Evolutionary conservation across 2,113 vertebrate genomes (phyloP).

Genomic region (Burhinus oedicnemus): DNA sequence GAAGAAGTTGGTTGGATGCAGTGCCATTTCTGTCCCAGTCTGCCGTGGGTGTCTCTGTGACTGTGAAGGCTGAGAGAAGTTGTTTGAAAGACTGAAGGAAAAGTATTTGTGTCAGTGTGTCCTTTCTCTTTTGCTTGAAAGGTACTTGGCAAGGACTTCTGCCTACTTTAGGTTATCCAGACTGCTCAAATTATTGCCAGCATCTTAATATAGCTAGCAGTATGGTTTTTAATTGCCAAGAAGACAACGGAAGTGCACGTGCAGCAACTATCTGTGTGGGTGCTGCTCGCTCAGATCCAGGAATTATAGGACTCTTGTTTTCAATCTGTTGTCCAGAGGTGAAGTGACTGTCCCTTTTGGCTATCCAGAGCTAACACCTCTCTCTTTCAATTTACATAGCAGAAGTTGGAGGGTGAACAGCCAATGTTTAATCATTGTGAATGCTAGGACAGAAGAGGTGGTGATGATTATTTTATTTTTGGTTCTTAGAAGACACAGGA

Average conservation of each 20-base stretch:
- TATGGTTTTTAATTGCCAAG: neutral
- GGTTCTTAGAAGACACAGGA: neutral
- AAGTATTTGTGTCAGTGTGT: neutral
- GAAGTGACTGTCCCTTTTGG: neutral
- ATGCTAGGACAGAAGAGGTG: neutral
- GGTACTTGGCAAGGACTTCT: neutral
- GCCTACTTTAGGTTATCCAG: neutral
- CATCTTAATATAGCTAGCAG: neutral
- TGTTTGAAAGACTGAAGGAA: neutral
- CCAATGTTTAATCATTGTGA: neutral
- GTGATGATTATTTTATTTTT: neutral
- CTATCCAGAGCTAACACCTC: neutral
- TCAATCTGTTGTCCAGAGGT: fast-evolving
- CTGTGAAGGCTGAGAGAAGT: neutral
- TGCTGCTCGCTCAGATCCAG: neutral
- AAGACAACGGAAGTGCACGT: fast-evolving
- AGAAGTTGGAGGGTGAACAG: neutral
- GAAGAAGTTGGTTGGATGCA: neutral
- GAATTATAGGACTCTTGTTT: neutral
- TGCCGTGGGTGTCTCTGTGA: neutral
- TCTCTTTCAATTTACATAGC: neutral
- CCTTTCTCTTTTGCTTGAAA: neutral
- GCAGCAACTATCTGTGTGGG: neutral
- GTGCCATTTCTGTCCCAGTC: neutral
- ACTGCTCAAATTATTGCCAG: neutral